Evolutionary conservation across 2,113 vertebrate species (phyloP), one percentile per base, ranked within the genome.

Genomic region (Fulmarus glacialis): DNA sequence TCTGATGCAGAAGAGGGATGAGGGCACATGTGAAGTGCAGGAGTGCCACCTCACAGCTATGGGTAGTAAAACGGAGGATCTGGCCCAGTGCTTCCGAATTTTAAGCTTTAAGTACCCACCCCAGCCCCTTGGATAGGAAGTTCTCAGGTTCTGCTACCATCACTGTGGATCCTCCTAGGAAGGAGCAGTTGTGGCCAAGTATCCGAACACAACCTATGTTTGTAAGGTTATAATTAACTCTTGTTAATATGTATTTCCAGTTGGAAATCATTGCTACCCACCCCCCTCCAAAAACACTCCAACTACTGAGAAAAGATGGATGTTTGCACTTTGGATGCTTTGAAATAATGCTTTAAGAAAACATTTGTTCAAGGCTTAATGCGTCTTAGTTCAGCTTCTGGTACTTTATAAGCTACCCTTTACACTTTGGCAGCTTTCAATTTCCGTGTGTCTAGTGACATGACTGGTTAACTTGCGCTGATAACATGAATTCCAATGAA

Each of bases 401-500:
- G 9, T 48, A 30, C 27, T 60, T 42, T 19, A 4, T 32, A 62
- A 71, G 50, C 43, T 10, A 16, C 47, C n/a, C 47, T 82, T 53
- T 36, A 15, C 38, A 21, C 23, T 20, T 7, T 2, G 26, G 73
- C 42, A 73, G 72, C 77, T 78, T 62, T 50, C 43, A 43, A 40
- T 26, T 63, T 60, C 85, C 9, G 3, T 45, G 50, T 81, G 58
- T 15, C 67, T 19, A 5, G 30, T 16, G 21, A 40, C 27, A 47
- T 4, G 16, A 50, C 14, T 48, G 32, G 58, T 48, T 30, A 74
- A n/a, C 29, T 43, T 21, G 19, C 2, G 9, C 15, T 19, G 32
- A 4, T 1, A 82, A 19, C 27, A 66, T 0, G 0, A 68, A 47
- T 7, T 42, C 32, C 68, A 58, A 2, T 3, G 47, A 59, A 55